Evolutionary conservation across 2,113 vertebrate species (phyloP), one percentile per base, ranked within the genome.

Genomic region (Sylvia atricapilla): DNA sequence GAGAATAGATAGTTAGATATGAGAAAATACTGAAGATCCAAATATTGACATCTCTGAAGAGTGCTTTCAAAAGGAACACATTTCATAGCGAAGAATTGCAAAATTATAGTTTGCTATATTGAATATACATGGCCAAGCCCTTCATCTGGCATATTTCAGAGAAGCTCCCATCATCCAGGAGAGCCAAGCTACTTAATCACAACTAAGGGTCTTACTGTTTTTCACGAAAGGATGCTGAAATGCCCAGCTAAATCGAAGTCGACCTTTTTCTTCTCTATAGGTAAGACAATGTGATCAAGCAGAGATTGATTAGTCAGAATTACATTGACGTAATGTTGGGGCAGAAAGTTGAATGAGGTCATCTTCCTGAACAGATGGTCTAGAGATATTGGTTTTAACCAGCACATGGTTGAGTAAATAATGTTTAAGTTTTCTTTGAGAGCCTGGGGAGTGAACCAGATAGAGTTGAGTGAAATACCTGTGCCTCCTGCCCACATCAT

Each of bases 281-380:
- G 55, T 62, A 89, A 62, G 35, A 79, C 62, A 84, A 58, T 8
- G 13, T 24, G 44, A 76, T 82, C 63, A 86, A 95, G 78, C 70
- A 46, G 68, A 97, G 92, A 88, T 79, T 90, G 88, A 95, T 88
- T 89, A 96, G 94, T 90, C 90, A 96, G 93, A 94, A 91, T 70
- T 82, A 87, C 44, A 89, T 68, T 97, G 97, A 97, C 17, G 76
- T 94, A 97, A 97, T 49, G n/a, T 53, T 81, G 78, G 79, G 87
- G 88, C 84, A 46, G 44, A 93, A 73, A 83, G 90, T 95, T 96
- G 93, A 56, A 73, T 97, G 96, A 97, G 97, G 97, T 98, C 98
- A 98, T 95, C 93, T 74, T 52, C 95, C 96, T 97, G 97, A 98
- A 96, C 98, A 98, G 98, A 98, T 98, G 98, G 98, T 90, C 27